Evolutionary conservation across 2,888 invertebrate genomes (phyloP).

Genomic region (Meiosimyza platycephala): DNA sequence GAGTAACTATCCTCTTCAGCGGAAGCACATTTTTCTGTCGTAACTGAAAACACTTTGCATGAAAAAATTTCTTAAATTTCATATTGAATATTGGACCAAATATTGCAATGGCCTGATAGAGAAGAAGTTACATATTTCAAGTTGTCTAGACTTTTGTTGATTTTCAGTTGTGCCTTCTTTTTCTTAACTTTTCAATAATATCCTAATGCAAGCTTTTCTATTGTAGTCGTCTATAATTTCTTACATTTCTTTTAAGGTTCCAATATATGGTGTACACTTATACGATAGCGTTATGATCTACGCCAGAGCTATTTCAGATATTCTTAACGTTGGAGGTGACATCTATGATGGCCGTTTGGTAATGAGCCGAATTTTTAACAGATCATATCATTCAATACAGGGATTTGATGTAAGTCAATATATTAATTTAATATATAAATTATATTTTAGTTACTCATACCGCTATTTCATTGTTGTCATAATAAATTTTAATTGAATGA

Average conservation of each 20-base stretch:
- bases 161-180: no score
- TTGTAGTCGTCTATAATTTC: neutral
- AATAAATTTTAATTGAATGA: no score
- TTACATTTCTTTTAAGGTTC: conserved; percentile 69
- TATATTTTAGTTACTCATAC: no score
- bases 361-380: conserved; percentile 80
- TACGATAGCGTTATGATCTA: conserved; percentile 91
- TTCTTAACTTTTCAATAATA: no score
- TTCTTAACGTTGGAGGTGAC: conserved; percentile 75
- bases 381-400: conserved; percentile 81
- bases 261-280: conserved; percentile 84
- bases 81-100: no score
- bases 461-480: no score
- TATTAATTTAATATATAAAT: neutral
- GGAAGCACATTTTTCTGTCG: no score
- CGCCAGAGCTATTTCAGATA: conserved; percentile 82
- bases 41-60: no score
- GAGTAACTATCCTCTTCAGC: no score
- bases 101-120: no score
- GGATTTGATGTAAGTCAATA: conserved; percentile 76
- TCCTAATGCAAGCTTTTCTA: neutral
- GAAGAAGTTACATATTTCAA: neutral
- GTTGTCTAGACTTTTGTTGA: neutral
- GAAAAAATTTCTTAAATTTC: no score
- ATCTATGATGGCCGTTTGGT: conserved; percentile 82